Evolutionary conservation across 2,113 vertebrate species (phyloP).

Genomic region (Cyanoliseus patagonus): DNA sequence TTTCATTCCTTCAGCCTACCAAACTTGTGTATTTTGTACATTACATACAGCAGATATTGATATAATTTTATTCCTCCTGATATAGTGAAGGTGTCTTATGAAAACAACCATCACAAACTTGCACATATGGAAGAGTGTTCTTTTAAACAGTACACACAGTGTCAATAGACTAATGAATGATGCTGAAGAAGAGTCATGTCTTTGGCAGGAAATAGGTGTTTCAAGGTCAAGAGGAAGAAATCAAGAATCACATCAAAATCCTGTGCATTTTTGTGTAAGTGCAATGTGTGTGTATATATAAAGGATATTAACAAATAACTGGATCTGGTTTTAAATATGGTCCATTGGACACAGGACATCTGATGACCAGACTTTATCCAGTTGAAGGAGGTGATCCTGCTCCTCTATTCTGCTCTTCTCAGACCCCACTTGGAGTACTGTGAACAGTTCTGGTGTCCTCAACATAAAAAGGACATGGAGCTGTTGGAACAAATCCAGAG

Average conservation of each 20-base stretch:
- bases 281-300: not conserved
- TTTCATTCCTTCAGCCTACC: not conserved
- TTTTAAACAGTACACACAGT: not conserved
- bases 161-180: not conserved
- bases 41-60: not conserved
- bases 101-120: not conserved
- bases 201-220: not conserved
- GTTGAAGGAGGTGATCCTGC: not conserved
- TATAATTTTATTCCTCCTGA: not conserved
- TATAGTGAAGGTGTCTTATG: not conserved
- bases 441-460: not conserved
- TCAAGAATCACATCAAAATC: not conserved
- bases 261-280: not conserved
- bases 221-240: not conserved
- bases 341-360: not conserved
- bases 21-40: not conserved
- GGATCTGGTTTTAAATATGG: not conserved
- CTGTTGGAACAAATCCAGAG: not conserved
- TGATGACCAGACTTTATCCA: not conserved
- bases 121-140: not conserved
- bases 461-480: not conserved
- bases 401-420: not conserved
- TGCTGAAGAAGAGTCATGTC: not conserved
- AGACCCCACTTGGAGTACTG: not conserved
- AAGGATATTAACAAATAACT: not conserved